phyloP scores from a whole-genome alignment of 1,140 invertebrate species.

The Doryteuthis pealeii region DNA sequence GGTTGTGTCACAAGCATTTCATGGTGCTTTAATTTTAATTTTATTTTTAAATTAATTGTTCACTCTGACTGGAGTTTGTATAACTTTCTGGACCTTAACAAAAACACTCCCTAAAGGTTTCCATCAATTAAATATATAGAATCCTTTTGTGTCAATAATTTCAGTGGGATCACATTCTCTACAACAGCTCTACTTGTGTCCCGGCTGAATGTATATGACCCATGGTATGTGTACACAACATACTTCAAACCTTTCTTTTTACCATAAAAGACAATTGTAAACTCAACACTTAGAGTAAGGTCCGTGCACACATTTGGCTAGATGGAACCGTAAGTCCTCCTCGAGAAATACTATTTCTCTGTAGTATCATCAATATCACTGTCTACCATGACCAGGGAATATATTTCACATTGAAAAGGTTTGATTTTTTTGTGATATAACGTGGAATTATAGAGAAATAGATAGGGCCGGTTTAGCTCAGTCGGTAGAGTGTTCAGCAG shows the following conservation, averaged over 20 bases:
- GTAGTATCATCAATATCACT: too few species aligned
- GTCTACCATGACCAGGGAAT: too few species aligned
- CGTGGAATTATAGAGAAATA: too few species aligned
- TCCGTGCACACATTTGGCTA: slow-evolving; percentile 20
- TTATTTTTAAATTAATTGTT: background rate
- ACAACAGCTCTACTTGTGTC: slow-evolving; percentile 32
- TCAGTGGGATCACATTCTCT: slow-evolving; percentile 40
- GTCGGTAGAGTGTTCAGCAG: too few species aligned
- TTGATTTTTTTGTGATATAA: too few species aligned
- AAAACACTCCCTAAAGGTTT: slow-evolving; percentile 43
- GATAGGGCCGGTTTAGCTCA: too few species aligned
- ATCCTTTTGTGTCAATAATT: slow-evolving; percentile 40
- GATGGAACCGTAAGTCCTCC: too few species aligned
- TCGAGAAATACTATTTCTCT: too few species aligned
- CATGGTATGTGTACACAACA: slow-evolving; percentile 38
- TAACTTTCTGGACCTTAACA: slow-evolving; percentile 43
- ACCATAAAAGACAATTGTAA: slow-evolving; percentile 45
- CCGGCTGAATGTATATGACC: slow-evolving; percentile 30
- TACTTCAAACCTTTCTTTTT: slow-evolving; percentile 42
- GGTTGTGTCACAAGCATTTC: too few species aligned
- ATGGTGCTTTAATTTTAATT: too few species aligned
- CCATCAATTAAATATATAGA: slow-evolving; percentile 46
- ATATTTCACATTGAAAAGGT: too few species aligned
- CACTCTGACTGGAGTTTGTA: background rate
- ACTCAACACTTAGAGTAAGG: slow-evolving; percentile 23